These are phyloP conservation scores for Eidolon dupreanum DNA, from an alignment of 2,797 vertebrate species.

Conservation along the genomic window DNA sequence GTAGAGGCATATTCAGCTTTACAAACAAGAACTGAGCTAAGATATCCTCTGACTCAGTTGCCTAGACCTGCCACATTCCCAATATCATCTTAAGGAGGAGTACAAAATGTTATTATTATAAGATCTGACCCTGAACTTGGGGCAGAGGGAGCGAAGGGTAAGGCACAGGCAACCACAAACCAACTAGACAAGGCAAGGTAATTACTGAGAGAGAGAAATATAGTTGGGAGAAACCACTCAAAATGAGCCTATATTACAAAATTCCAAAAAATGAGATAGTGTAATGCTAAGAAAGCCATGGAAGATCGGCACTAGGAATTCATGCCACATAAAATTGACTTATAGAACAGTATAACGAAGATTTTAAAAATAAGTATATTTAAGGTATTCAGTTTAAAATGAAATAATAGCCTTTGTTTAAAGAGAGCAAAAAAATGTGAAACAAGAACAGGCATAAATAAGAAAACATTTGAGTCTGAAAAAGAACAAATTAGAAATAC, in stretches of 20 bases:
- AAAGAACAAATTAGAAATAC: slow-evolving; percentile 20
- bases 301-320: not conserved
- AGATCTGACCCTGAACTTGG: not conserved
- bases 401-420: slow-evolving; percentile 25
- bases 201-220: not conserved
- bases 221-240: not conserved
- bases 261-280: not conserved
- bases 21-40: not conserved
- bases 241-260: not conserved
- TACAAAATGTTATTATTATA: not conserved
- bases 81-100: not conserved
- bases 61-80: not conserved
- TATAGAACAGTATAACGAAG: not conserved
- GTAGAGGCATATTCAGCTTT: not conserved
- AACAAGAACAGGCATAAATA: not conserved
- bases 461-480: not conserved
- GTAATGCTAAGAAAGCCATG: not conserved
- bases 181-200: not conserved
- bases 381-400: slow-evolving; percentile 31
- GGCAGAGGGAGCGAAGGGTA: not conserved
- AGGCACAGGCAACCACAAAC: not conserved
- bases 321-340: not conserved
- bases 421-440: not conserved
- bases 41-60: not conserved
- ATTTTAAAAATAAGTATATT: not conserved